These are phyloP conservation scores for Hypomecis punctinalis DNA, from an alignment of 2,888 invertebrate species.

Conservation along the genomic window DNA sequence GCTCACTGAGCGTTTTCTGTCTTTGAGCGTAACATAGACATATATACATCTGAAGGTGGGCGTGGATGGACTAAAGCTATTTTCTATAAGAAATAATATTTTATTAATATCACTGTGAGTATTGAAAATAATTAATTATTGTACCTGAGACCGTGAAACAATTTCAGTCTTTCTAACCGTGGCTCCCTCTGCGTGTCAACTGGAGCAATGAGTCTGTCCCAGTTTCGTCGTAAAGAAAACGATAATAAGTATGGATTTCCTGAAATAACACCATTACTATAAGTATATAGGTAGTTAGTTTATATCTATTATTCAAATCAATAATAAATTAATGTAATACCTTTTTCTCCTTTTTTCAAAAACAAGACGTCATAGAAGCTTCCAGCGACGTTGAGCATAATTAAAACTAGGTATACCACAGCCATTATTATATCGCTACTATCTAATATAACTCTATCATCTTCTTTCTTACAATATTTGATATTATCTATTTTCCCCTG, in stretches of 20 bases:
- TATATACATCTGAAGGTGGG: too few relatives aligned
- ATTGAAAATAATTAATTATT: background rate
- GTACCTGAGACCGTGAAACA: conserved; percentile 75
- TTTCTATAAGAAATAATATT: too few relatives aligned
- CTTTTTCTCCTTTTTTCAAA: conserved; percentile 49
- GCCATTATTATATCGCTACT: conserved; percentile 61
- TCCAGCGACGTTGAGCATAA: conserved; percentile 64
- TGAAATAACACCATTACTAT: conserved; percentile 46
- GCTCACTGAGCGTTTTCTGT: too few relatives aligned
- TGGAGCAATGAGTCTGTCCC: conserved; percentile 64
- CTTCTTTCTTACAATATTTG: conserved; percentile 62
- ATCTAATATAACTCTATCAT: conserved; percentile 54
- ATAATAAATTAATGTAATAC: conserved; percentile 42
- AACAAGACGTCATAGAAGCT: conserved; percentile 61
- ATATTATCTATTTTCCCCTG: conserved; percentile 60
- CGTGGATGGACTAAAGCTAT: too few relatives aligned
- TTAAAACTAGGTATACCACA: conserved; percentile 53
- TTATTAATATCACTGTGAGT: too few relatives aligned
- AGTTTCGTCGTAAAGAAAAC: conserved; percentile 72
- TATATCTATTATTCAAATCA: background rate
- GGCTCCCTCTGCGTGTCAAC: conserved; percentile 57
- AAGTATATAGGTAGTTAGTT: background rate
- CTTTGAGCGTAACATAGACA: too few relatives aligned
- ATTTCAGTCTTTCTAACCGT: conserved; percentile 65
- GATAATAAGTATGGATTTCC: conserved; percentile 70